Conservation (phyloP, 2,888 invertebrate species). For the Ptychoptera contaminata region DNA sequence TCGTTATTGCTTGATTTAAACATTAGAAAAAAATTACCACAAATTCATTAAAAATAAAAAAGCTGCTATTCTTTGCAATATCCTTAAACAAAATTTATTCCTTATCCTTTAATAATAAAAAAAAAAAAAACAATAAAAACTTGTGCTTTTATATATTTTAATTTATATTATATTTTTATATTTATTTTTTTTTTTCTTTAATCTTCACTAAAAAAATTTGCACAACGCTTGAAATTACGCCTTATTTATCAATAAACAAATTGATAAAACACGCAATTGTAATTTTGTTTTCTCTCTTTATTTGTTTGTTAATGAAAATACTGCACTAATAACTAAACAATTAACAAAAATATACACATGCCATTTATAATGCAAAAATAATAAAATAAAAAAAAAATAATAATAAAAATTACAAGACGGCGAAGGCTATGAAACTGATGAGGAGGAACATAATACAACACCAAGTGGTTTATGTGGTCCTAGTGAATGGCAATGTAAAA, state of each 20-base stretch:
- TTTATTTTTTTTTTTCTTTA: slow-evolving; percentile 7
- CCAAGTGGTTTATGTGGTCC: slow-evolving; percentile 29
- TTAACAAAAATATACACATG: slow-evolving; percentile 8
- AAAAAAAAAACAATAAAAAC: neutral
- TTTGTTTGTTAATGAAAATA: neutral
- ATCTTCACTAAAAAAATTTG: slow-evolving; percentile 10
- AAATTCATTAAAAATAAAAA: slow-evolving; percentile 5
- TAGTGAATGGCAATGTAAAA: slow-evolving; percentile 44
- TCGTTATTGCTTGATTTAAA: neutral
- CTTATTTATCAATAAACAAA: slow-evolving; percentile 7
- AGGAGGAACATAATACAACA: no score
- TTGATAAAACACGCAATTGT: slow-evolving; percentile 7
- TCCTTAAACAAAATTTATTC: no score
- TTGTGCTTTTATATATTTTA: slow-evolving; percentile 1
- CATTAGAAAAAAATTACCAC: neutral
- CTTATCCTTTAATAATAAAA: no score
- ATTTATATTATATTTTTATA: neutral
- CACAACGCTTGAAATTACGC: slow-evolving; percentile 6
- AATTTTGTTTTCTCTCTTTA: no score
- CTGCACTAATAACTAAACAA: slow-evolving; percentile 2
- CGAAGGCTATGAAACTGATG: neutral
- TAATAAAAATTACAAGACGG: neutral
- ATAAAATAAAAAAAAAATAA: slow-evolving; percentile 1
- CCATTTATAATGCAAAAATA: slow-evolving; percentile 10
- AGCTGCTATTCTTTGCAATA: neutral